Conservation (phyloP, 1,140 invertebrate species). For the Eulimnadia texana region DNA sequence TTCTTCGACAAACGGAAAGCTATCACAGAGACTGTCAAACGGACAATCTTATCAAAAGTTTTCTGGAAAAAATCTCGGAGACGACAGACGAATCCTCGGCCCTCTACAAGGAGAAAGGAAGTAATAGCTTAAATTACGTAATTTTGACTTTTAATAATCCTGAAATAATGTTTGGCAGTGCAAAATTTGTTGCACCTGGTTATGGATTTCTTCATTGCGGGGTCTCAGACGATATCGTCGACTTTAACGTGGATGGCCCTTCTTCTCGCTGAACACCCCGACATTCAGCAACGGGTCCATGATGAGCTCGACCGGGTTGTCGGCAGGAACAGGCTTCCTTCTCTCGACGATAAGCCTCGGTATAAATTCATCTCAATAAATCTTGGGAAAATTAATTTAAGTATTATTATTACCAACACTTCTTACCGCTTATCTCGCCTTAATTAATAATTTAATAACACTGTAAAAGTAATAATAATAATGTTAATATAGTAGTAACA, state of each 20-base stretch:
- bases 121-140: not conserved
- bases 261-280: constrained; percentile 71
- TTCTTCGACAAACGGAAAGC: not conserved
- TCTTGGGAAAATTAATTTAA: not conserved
- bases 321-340: constrained; percentile 57
- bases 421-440: no score
- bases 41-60: not conserved
- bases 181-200: not conserved
- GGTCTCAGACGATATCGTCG: constrained; percentile 86
- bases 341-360: constrained; percentile 47
- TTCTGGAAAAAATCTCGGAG: not conserved
- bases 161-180: not conserved
- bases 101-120: not conserved
- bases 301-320: constrained; percentile 78
- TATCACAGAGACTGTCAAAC: not conserved
- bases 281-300: constrained; percentile 64
- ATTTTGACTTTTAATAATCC: not conserved
- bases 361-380: not conserved
- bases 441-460: no score
- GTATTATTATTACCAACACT: no score
- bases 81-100: not conserved
- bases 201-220: constrained; percentile 71
- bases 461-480: no score
- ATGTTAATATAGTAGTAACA: no score
- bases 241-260: constrained; percentile 77